A percentile compares a stretch with the other conserved stretches of the same genome.
Conservation (phyloP, 2,888 invertebrate species). For the Axea sp. region DNA sequence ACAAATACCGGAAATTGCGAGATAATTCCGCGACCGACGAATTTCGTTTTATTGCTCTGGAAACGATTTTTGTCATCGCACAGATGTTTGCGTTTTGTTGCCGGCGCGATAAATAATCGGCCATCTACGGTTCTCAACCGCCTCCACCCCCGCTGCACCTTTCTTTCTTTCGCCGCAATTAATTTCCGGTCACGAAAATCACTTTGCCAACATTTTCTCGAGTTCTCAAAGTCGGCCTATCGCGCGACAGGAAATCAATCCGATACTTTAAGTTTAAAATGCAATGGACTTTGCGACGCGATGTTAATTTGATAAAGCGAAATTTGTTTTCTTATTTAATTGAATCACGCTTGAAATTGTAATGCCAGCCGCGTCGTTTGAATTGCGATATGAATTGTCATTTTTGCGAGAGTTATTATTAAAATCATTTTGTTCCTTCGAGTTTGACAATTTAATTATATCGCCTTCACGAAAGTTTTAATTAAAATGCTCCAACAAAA, state of each 20-base stretch:
- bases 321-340: conserved; percentile 19
- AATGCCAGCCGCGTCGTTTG: not conserved
- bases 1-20: conserved; percentile 54
- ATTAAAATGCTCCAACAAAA: too few species aligned
- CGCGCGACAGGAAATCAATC: conserved; percentile 54
- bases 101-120: conserved; percentile 31
- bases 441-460: too few species aligned
- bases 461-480: too few species aligned
- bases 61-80: conserved; percentile 17
- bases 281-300: conserved; percentile 20
- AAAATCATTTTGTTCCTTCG: too few species aligned
- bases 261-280: conserved; percentile 41
- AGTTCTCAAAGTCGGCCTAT: conserved; percentile 42
- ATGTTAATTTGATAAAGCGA: conserved; percentile 25
- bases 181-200: conserved; percentile 59
- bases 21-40: conserved; percentile 40
- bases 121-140: conserved; percentile 9
- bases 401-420: too few species aligned
- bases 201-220: conserved; percentile 42
- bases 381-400: too few species aligned
- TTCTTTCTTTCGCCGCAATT: conserved; percentile 30
- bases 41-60: conserved; percentile 16
- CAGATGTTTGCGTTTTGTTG: conserved; percentile 37
- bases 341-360: not conserved
- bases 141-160: not conserved